Evolutionary conservation across 2,113 vertebrate species (phyloP), one percentile per base, ranked within the genome.

Genomic region (Prionailurus bengalensis): DNA sequence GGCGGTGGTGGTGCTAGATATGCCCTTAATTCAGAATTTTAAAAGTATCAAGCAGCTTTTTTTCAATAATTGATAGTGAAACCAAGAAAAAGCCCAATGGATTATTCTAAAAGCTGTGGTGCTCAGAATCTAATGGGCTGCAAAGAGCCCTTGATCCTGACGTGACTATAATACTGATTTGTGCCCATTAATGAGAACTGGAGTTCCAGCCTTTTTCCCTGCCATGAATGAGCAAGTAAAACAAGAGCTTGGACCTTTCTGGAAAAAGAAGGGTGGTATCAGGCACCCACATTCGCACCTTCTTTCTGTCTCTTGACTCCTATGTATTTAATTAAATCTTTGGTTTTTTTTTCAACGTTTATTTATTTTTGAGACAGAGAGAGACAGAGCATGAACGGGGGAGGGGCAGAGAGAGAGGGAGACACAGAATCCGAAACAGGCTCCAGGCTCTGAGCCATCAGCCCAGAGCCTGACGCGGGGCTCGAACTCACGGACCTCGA

Each of bases 231-330:
- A 88, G 11, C 33, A 63, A 91, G 42, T 5, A 76, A 92, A 68
- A 84, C 17, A 7, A 96, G 53, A 66, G 27, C 36, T 63, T n/a
- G 48, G 76, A 36, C 31, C 19, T 79, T n/a, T 91, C 36, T 31
- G 15, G 2, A 4, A 36, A 63, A 39, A 29, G 12, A 79, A 21
- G 11, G 9, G 2, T 0, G 0, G 4, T 51, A 17, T 58, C 19
- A 16, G 23, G 36, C 42, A 39, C 11, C 55, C 4, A 4, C 2
- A 36, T 29, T 29, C 12, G 21, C 39, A 39, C 12, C 15, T 11
- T 14, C 55, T 78, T 85, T 80, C 87, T 94, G 19, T 84, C 68
- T 84, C 73, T 42, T 83, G 33, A 91, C 21, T 79, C n/a, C 66
- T 42, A 51, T 10, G 3, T 51, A n/a, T 95, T 78, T 95, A 80